Base-by-base conservation (phyloP, 2,797 vertebrate genomes). In the Sebastes paucispinis region DNA sequence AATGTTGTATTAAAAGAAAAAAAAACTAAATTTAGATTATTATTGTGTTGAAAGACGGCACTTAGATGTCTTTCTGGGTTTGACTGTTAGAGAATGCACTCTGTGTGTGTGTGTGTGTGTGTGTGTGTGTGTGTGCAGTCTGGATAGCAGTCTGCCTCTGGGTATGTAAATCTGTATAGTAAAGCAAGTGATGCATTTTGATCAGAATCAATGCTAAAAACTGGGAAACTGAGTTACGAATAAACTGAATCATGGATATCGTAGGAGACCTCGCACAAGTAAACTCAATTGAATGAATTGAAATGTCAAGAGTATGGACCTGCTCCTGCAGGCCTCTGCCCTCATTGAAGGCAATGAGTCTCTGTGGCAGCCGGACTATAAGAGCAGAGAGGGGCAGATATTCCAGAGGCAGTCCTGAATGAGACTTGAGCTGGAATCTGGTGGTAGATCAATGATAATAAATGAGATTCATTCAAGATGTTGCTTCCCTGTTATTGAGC, bases 371-470 rank as follows among this genome's bases (percentile, higher is more conserved):
- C 67, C 25, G 22, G 63, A 64, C 68, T 73, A 50, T 69, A 76
- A 75, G 70, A 80, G 83, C 52, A 75, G 74, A 81, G 76, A 84
- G 58, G 78, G 79, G 82, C 83, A 85, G 43, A 79, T 89, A 90
- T 86, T 89, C 80, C 52, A 76, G 57, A 71, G 64, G 73, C 87
- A 65, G 47, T 32, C 75, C 76, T 85, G 76, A 90, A 77, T 83
- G 75, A 83, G 81, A 64, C 58, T 59, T 75, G 66, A 70, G 80
- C 80, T 73, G 69, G 74, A 84, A 87, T 88, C 83, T 89, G 82
- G 66, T 87, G 84, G 75, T 77, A 68, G 92, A 92, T 95, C 91
- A 89, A 89, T 93, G 88, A 81, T 87, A 77, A 83, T 87, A 88
- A 91, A 89, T 84, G 75, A 88, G 87, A 92, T 92, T 90, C 81